Evolutionary conservation across 2,888 invertebrate genomes (phyloP), one percentile per base, ranked within the genome.

Genomic region (Arrhopalites spinosus): DNA sequence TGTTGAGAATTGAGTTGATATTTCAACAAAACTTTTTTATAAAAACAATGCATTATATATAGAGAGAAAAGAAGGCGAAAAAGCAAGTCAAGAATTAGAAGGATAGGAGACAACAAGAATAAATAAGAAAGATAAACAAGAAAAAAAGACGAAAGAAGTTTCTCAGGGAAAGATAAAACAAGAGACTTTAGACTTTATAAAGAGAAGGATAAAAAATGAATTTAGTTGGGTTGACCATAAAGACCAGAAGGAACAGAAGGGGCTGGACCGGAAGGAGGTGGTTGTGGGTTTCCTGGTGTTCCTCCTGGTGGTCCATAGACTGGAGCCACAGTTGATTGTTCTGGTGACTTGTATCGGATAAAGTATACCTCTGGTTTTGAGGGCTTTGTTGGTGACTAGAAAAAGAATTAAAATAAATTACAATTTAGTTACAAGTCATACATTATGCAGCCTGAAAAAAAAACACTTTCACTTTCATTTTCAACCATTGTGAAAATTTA

Each of bases 281-380:
- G 56, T 56, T 45, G 30, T 70, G 78, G 77, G 17, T 17, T 56
- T 53, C 73, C 73, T 2, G 74, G 45, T 5, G 53, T 27, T 1
- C 75, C 68, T 15, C 75, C 73, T 69, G 78, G 36, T 5, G 72
- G 71, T 59, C 68, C 70, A 47, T 68, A 53, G 64, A 69, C 53
- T 67, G 78, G 59, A 74, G 78, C 29, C 64, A 25, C 74, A 70
- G 71, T 73, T 27, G 53, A 59, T 20, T 59, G 69, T 25, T 80
- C 77, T 30, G 79, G 80, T 78, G 91, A 90, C 88, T 91, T 91
- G 89, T 92, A 92, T 82, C 91, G 90, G 89, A 92, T 94, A 89
- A 94, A 94, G 90, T 94, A 94, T 74, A 94, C 94, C 87, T 94
- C 93, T 76, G 93, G 93, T 88, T 94, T 94, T 86, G 92, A 91